Conservation (phyloP, 1,140 invertebrate species). For the Battus philenor region DNA sequence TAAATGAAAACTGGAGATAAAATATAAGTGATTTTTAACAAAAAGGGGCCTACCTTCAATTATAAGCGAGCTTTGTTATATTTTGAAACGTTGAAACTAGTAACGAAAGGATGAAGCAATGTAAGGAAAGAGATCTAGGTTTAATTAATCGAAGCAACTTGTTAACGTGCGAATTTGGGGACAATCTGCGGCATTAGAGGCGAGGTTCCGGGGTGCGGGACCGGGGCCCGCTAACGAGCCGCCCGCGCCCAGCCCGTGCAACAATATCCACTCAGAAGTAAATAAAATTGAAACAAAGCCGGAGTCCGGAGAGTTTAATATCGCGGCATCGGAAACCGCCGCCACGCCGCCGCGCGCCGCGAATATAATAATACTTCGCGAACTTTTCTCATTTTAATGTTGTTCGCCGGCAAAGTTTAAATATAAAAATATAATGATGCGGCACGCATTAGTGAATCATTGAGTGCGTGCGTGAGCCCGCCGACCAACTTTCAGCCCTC, state of each 20-base stretch:
- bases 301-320: constrained; percentile 42
- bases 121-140: too few relatives aligned
- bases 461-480: constrained; percentile 58
- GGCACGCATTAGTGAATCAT: constrained; percentile 71
- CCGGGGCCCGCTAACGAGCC: background rate
- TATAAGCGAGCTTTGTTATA: too few relatives aligned
- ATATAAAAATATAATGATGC: constrained; percentile 73
- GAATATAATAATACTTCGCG: constrained; percentile 53
- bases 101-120: too few relatives aligned
- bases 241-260: constrained; percentile 11
- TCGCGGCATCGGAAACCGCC: constrained; percentile 42
- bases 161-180: background rate
- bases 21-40: too few relatives aligned
- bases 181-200: constrained; percentile 3
- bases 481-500: constrained; percentile 55
- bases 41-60: too few relatives aligned
- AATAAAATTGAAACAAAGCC: constrained; percentile 45
- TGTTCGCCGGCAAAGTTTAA: constrained; percentile 66
- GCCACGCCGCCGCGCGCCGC: constrained; percentile 30
- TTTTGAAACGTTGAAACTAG: too few relatives aligned
- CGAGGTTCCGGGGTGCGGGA: background rate
- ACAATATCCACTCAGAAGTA: constrained; percentile 38
- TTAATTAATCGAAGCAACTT: background rate
- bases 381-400: constrained; percentile 75
- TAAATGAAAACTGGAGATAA: too few relatives aligned